Evolutionary conservation across 2,113 vertebrate species (phyloP).

Genomic region (Odocoileus hemionus): DNA sequence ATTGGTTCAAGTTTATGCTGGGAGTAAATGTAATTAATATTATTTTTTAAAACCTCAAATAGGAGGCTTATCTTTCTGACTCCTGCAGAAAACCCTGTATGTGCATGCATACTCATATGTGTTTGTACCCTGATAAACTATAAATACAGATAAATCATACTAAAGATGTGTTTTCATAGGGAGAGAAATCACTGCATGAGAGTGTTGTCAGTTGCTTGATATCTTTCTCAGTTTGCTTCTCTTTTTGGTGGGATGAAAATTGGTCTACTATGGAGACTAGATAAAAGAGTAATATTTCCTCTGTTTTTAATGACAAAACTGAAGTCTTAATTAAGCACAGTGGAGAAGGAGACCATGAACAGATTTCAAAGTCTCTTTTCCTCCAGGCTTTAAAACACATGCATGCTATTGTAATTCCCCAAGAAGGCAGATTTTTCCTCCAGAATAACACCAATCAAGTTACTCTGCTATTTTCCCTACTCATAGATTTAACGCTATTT

Average conservation of each 20-base stretch:
- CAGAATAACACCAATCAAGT: neutral
- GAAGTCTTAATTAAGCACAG: slow-evolving; percentile 38
- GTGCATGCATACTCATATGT: neutral
- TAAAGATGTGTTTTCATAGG: neutral
- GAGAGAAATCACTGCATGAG: neutral
- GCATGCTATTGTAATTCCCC: neutral
- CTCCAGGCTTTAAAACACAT: neutral
- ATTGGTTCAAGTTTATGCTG: neutral
- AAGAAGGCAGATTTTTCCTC: slow-evolving; percentile 7
- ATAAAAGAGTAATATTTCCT: slow-evolving; percentile 12
- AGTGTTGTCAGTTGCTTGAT: neutral
- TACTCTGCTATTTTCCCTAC: neutral
- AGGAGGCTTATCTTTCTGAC: neutral
- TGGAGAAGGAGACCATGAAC: slow-evolving; percentile 13
- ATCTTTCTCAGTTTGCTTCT: slow-evolving; percentile 8
- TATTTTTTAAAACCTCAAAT: neutral
- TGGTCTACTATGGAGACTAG: neutral
- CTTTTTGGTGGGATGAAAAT: slow-evolving; percentile 8
- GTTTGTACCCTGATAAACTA: neutral
- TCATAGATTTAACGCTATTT: neutral
- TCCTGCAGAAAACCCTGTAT: neutral
- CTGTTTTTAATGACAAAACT: slow-evolving; percentile 15
- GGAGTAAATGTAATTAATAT: neutral
- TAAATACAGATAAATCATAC: neutral
- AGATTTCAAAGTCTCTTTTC: slow-evolving; percentile 23